Base-by-base conservation (phyloP, 2,113 vertebrate species). In the Pachycephala philippinensis region DNA sequence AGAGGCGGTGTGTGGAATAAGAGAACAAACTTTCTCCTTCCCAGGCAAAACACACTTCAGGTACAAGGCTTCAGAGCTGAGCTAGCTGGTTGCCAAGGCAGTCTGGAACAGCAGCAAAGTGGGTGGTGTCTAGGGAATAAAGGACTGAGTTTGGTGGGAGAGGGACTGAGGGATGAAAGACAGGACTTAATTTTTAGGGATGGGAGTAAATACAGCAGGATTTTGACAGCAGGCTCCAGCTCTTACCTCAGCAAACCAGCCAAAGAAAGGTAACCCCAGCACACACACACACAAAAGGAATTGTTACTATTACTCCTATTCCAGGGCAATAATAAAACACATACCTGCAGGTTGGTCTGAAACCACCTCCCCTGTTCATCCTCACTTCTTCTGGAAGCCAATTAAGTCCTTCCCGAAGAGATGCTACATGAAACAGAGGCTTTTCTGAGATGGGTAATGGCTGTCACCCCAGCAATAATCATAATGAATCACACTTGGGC, bases 401-500 rank as follows among this genome's bases (percentile, higher is more conserved):
- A 92, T 95, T 95, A 95, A 95, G 74, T 84, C 71, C 66, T 90
- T 96, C 72, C 88, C 1, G 33, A 94, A 94, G 81, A 89, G 80
- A 72, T 84, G 60, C 76, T 76, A 66, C 80, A 53, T 69, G 69
- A 93, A 96, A 95, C n/a, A 78, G 75, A 93, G 80, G 21, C 53
- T 89, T 90, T 81, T 84, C 92, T 87, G 86, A 84, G 82, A 89
- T 2, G 47, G 83, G 75, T 94, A 95, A 75, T 86, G 82, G 79
- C 86, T 97, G 95, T 97, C 94, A 94, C 84, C 75, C 69, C 74
- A 93, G 91, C 87, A 86, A 89, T 97, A 95, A 95, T 90, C 83
- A 68, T 95, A 97, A 97, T 87, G 87, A 97, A 94, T 97, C 95
- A 92, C 72, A 77, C 60, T 94, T 6, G 6, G 60, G 80, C 93